Base-by-base conservation (phyloP, 2,888 invertebrate genomes). In the Selenia dentaria region DNA sequence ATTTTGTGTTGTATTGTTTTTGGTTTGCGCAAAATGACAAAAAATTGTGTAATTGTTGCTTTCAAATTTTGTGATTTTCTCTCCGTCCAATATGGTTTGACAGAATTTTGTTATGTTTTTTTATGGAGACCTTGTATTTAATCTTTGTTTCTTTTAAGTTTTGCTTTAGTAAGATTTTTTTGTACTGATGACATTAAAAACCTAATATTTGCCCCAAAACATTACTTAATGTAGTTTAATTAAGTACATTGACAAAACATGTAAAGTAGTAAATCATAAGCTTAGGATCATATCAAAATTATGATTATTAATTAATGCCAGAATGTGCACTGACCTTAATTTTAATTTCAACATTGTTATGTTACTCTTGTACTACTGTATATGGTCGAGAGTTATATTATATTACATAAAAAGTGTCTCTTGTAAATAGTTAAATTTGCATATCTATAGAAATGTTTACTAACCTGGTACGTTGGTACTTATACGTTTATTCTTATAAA, bases 1-100 rank as follows among this genome's bases (percentile, higher is more conserved):
- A 22, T 22, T 22, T 22, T 22, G 16, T 16, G 16, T 16, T n/a
- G n/a, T n/a, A n/a, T 16, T 16, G 16, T 16, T 16, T 16, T 4
- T 16, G 16, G 4, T 16, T 16, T 16, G 16, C 16, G 16, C 16
- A 4, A 16, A 16, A 16, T 2, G 16, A 16, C 16, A 4, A 16
- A 16, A 16, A 16, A n/a, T n/a, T 16, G 4, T 16, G 22, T 8
- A 22, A 22, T 8, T 22, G 22, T 22, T 22, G 22, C 8, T 22
- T 22, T 22, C 6, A 22, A 6, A 6, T 36, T 12, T 36, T 36
- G 43, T 43, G 37, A 43, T 43, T 43, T n/a, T 29, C 13, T 18
- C 32, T 43, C 43, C 43, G 43, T 43, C 43, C 43, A 43, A 31
- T 20, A 20, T 20, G 16, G 1, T 25, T 9, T 10, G 10, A 22